These are phyloP conservation scores for Papilio protenor DNA, from an alignment of 2,888 invertebrate species.

Conservation along the genomic window DNA sequence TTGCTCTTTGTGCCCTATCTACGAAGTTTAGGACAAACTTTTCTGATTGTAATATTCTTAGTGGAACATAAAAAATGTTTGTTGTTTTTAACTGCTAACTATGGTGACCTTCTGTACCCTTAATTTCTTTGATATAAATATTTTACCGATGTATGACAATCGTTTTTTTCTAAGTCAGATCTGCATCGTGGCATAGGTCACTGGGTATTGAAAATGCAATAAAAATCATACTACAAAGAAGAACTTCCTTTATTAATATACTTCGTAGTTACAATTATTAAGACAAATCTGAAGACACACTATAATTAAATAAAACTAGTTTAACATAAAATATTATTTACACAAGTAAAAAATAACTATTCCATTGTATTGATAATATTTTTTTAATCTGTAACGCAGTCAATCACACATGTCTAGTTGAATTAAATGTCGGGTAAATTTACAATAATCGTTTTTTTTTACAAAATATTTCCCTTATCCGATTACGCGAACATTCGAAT, in stretches of 20 bases:
- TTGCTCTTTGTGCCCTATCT: neutral
- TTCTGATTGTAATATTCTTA: neutral
- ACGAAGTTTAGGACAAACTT: neutral
- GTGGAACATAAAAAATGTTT: neutral
- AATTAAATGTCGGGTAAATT: conserved; percentile 10
- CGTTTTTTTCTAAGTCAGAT: neutral
- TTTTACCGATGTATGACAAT: neutral
- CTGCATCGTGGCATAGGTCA: neutral
- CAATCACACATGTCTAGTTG: conserved; percentile 23
- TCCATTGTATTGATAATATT: conserved; percentile 7
- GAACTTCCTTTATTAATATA: conserved; percentile 38
- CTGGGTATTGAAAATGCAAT: neutral
- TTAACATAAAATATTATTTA: conserved; percentile 68
- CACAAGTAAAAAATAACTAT: conserved; percentile 82
- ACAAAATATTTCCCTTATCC: conserved; percentile 20
- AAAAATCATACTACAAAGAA: conserved; percentile 31
- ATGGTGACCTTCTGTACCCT: neutral
- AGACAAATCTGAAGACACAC: conserved; percentile 36
- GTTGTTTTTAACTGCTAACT: too few relatives aligned
- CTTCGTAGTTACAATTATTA: conserved; percentile 32
- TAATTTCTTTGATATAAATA: neutral
- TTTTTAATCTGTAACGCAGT: conserved; percentile 19
- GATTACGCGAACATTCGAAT: conserved; percentile 5
- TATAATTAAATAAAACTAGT: conserved; percentile 50
- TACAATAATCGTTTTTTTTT: conserved; percentile 15